Evolutionary conservation across 1,140 invertebrate species (phyloP).

Genomic region (Rhopalosiphum padi): DNA sequence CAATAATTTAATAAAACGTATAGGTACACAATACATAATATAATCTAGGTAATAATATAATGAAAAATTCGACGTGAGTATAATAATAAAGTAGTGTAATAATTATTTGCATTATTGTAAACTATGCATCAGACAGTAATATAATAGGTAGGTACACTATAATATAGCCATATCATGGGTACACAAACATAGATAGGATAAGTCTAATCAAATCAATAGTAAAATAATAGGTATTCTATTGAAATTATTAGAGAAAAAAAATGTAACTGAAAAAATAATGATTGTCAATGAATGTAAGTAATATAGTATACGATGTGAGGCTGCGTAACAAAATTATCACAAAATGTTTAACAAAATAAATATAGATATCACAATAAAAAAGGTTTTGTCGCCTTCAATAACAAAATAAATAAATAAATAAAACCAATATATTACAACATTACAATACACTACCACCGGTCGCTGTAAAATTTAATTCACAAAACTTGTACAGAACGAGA

Average conservation of each 20-base stretch:
- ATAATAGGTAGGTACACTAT: neutral
- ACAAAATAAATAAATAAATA: slow-evolving; percentile 23
- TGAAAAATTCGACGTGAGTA: neutral
- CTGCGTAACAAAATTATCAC: slow-evolving; percentile 30
- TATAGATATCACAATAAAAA: slow-evolving; percentile 29
- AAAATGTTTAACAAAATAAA: slow-evolving; percentile 29
- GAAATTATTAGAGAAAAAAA: neutral
- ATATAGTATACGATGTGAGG: neutral
- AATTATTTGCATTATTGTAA: neutral
- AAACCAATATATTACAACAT: neutral
- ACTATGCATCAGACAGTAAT: neutral
- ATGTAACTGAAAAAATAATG: neutral
- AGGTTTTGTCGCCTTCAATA: slow-evolving; percentile 12
- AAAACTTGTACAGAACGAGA: slow-evolving; percentile 14
- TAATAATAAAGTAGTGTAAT: slow-evolving; percentile 2
- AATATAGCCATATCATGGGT: neutral
- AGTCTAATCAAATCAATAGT: neutral
- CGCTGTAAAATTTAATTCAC: neutral
- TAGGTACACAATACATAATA: neutral
- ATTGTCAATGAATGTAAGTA: slow-evolving; percentile 14
- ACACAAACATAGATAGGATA: neutral
- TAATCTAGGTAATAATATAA: neutral
- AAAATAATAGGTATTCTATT: neutral
- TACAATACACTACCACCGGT: slow-evolving; percentile 34
- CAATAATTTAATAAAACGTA: slow-evolving; percentile 18